Base-by-base conservation (phyloP, 1,140 invertebrate genomes). In the Brachionus rubens region DNA sequence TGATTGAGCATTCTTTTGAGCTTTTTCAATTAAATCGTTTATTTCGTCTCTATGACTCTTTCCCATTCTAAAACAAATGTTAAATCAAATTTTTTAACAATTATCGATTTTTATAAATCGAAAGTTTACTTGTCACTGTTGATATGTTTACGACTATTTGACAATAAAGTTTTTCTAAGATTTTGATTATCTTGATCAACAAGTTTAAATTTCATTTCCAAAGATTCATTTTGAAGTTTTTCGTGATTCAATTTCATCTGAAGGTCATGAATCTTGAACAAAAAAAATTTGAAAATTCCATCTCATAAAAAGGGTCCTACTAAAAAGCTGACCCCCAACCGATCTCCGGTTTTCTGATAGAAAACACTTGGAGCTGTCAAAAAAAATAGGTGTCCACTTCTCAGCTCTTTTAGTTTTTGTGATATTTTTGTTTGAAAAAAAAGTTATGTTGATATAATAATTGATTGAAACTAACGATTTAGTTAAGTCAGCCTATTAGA, bases 161-260 rank as follows among this genome's bases (percentile, higher is more conserved):
- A 65, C 1, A 65, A 14, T 7, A 65, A 24, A 0, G 59, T 65
- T 43, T 65, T 65, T 43, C 59, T 36, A 21, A 65, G 43, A 26
- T 65, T 65, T 43, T 65, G 59, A n/a, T 65, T 65, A 24, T 65
- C 59, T 14, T 65, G 59, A 46, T 65, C 59, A 21, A 65, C 59
- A 0, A 65, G 41, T 28, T 65, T 65, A 28, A 65, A 65, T n/a
- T 65, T 65, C 59, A 65, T 65, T 65, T 65, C 59, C 10, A 65
- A 41, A 12, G 59, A 43, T 65, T 65, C 59, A 65, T 41, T 65
- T 46, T 65, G 59, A 7, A 65, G 10, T 43, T 65, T 65, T 65
- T 65, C 59, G 43, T 65, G 59, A 21, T 41, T 43, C 24, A 65
- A 65, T 19, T 65, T 65, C 59, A 65, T 65, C 4, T 65, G 59